Conservation (phyloP, 2,797 vertebrate species). For the Tinamus major region DNA sequence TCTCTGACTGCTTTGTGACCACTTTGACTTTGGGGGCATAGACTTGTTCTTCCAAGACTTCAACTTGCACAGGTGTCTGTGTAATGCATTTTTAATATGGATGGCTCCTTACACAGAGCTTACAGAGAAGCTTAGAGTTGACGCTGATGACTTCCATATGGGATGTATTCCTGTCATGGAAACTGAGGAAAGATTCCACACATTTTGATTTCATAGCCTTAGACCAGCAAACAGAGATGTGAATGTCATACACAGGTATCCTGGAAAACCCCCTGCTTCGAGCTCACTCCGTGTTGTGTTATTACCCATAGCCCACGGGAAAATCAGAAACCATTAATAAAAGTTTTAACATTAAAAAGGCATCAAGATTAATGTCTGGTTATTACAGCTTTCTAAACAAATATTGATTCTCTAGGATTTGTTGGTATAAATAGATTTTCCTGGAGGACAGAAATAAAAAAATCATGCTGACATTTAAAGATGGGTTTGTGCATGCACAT, state of each 20-base stretch:
- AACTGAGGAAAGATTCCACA: conserved; percentile 14
- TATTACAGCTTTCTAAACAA: conserved; percentile 20
- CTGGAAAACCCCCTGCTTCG: background rate
- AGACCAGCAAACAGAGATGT: background rate
- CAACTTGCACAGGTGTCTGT: conserved; percentile 50
- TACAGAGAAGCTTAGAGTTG: conserved; percentile 3
- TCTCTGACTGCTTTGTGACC: conserved; percentile 48
- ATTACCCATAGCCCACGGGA: background rate
- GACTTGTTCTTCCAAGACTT: conserved; percentile 30
- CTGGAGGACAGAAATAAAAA: conserved; percentile 27
- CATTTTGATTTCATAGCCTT: background rate
- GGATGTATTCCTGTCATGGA: background rate
- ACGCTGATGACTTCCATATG: conserved; percentile 46
- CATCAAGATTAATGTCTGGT: background rate
- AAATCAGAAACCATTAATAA: conserved; percentile 8
- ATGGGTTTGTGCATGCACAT: background rate
- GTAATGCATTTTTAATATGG: conserved; percentile 25
- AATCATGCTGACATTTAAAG: background rate
- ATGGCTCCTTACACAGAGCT: conserved; percentile 11
- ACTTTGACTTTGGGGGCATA: conserved; percentile 43
- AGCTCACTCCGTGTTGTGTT: background rate
- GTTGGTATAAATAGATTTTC: conserved; percentile 24
- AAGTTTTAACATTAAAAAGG: background rate
- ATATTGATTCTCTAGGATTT: background rate
- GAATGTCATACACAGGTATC: background rate